phyloP scores from a whole-genome alignment of 1,140 invertebrate species.

The Micrasema longulum region DNA sequence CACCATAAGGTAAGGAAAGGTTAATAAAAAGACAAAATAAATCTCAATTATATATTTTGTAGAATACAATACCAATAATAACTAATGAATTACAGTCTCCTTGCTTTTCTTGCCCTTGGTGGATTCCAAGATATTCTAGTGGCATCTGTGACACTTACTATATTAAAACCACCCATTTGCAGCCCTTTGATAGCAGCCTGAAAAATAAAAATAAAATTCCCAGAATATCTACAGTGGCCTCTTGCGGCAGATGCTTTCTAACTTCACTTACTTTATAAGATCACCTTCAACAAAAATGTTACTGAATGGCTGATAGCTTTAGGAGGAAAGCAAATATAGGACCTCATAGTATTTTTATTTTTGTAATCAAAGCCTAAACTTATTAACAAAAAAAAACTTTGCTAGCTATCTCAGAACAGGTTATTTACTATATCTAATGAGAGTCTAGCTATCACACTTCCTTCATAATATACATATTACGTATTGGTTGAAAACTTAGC shows the following conservation, averaged over 20 bases:
- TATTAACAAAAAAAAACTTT: too few relatives aligned
- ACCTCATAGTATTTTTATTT: background rate
- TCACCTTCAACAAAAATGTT: background rate
- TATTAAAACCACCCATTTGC: constrained; percentile 87
- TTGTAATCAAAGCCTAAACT: too few relatives aligned
- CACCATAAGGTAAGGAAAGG: too few relatives aligned
- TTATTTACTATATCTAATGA: too few relatives aligned
- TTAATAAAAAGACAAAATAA: too few relatives aligned
- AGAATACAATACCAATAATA: constrained; percentile 1
- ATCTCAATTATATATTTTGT: background rate
- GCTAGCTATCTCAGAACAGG: too few relatives aligned
- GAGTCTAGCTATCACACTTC: too few relatives aligned
- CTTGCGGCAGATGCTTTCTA: background rate
- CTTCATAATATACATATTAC: too few relatives aligned
- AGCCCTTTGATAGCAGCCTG: constrained; percentile 94
- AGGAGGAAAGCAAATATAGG: background rate
- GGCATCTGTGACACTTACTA: constrained; percentile 91
- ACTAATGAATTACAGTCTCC: constrained; percentile 72
- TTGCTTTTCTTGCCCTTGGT: constrained; percentile 79
- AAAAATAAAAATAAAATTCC: constrained; percentile 59
- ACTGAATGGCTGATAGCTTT: background rate
- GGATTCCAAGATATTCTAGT: constrained; percentile 86
- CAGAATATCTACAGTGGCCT: constrained; percentile 51
- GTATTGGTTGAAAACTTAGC: too few relatives aligned
- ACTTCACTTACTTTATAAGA: background rate